Evolutionary conservation across 2,797 vertebrate genomes (phyloP).

Genomic region (Sebastes jordani): DNA sequence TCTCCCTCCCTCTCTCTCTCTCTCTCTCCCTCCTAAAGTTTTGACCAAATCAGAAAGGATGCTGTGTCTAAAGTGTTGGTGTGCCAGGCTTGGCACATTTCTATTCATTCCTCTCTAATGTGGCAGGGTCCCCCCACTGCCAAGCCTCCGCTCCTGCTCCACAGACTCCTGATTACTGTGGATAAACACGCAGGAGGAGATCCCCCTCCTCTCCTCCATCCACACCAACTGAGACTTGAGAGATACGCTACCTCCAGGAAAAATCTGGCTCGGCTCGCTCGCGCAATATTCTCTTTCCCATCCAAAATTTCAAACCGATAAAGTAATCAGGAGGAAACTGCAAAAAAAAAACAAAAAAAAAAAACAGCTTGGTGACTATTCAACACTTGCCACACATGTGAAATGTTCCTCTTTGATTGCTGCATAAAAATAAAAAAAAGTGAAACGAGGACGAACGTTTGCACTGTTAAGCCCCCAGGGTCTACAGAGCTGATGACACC

Average conservation of each 20-base stretch:
- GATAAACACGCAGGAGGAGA: slow-evolving; percentile 80
- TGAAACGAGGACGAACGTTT: slow-evolving; percentile 15
- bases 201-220: slow-evolving; percentile 57
- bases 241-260: slow-evolving; percentile 77
- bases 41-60: slow-evolving; percentile 78
- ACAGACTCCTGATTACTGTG: slow-evolving; percentile 82
- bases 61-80: slow-evolving; percentile 70
- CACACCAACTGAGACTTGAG: slow-evolving; percentile 77
- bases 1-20: neutral
- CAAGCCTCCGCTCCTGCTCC: slow-evolving; percentile 74
- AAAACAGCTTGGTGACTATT: slow-evolving; percentile 56
- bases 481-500: slow-evolving; percentile 49
- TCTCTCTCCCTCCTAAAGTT: slow-evolving; percentile 60
- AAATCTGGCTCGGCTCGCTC: slow-evolving; percentile 66
- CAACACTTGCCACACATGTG: slow-evolving; percentile 20
- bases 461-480: slow-evolving; percentile 46
- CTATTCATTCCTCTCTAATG: slow-evolving; percentile 80
- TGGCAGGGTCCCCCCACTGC: slow-evolving; percentile 72
- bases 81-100: slow-evolving; percentile 77
- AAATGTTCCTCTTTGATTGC: slow-evolving; percentile 48
- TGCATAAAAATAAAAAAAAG: slow-evolving; percentile 11
- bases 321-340: slow-evolving; percentile 72
- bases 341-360: slow-evolving; percentile 33
- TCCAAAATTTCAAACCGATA: slow-evolving; percentile 75
- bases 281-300: slow-evolving; percentile 52